Evolutionary conservation across 2,888 invertebrate genomes (phyloP).

Genomic region (Drosophila longiperda): DNA sequence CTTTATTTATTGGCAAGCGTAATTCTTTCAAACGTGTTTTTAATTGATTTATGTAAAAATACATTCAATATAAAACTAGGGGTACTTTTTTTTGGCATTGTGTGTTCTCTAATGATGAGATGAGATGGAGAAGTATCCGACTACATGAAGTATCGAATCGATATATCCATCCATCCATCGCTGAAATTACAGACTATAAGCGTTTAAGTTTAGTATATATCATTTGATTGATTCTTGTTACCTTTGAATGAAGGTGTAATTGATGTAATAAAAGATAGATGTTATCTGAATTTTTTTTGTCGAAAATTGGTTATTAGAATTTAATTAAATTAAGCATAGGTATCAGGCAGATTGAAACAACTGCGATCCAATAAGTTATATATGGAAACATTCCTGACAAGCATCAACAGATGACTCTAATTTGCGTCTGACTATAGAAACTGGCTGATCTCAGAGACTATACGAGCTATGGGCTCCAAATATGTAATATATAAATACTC

Average conservation of each 20-base stretch:
- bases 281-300: too few species aligned
- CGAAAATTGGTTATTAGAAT: too few species aligned
- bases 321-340: too few species aligned
- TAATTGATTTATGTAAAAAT: conserved; percentile 1
- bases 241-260: too few species aligned
- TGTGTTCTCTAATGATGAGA: background rate
- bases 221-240: too few species aligned
- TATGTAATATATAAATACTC: too few species aligned
- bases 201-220: too few species aligned
- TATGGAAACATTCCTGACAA: background rate
- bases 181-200: too few species aligned
- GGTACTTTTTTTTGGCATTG: background rate
- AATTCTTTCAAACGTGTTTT: background rate
- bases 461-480: background rate
- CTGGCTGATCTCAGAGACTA: background rate
- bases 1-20: background rate
- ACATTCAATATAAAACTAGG: background rate
- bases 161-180: too few species aligned
- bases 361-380: background rate
- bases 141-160: background rate
- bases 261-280: too few species aligned
- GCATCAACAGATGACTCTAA: background rate
- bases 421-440: background rate
- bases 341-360: background rate
- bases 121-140: background rate